Evolutionary conservation across 2,888 invertebrate genomes (phyloP).

Genomic region (Rotaria socialis): DNA sequence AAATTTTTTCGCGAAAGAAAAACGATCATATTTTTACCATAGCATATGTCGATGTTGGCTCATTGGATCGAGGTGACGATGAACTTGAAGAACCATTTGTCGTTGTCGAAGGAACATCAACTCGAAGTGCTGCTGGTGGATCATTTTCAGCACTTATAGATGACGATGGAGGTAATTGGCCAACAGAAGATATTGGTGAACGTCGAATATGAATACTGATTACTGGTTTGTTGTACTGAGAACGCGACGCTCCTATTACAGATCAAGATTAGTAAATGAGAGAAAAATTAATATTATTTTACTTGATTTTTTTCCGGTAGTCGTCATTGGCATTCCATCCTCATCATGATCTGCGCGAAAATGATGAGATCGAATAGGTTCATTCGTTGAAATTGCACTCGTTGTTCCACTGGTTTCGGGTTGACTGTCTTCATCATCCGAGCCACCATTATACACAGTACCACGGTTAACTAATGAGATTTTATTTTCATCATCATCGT

Average conservation of each 20-base stretch:
- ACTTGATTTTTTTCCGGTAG: not conserved
- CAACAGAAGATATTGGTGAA: not conserved
- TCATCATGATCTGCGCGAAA: conserved; percentile 66
- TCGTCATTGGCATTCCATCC: conserved; percentile 48
- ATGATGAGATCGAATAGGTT: not conserved
- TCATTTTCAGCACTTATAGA: not conserved
- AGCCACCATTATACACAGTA: not conserved
- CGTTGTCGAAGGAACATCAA: not conserved
- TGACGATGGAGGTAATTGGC: conserved; percentile 16
- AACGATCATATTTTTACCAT: not conserved
- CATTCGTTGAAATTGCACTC: not conserved
- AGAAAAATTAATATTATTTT: too few species aligned
- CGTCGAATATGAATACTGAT: conserved; percentile 37
- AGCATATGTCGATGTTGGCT: not conserved
- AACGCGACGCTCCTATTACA: not conserved
- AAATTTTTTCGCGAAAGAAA: too few species aligned
- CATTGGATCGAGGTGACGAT: not conserved
- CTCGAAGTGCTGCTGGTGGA: not conserved
- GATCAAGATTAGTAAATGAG: too few species aligned
- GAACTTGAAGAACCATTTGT: not conserved
- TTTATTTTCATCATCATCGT: conserved; percentile 61
- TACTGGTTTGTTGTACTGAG: not conserved
- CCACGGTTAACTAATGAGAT: conserved; percentile 6
- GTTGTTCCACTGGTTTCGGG: not conserved
- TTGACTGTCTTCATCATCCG: conserved; percentile 30